Evolutionary conservation across 2,797 vertebrate species (phyloP).

Genomic region (Enteromius argenteus): DNA sequence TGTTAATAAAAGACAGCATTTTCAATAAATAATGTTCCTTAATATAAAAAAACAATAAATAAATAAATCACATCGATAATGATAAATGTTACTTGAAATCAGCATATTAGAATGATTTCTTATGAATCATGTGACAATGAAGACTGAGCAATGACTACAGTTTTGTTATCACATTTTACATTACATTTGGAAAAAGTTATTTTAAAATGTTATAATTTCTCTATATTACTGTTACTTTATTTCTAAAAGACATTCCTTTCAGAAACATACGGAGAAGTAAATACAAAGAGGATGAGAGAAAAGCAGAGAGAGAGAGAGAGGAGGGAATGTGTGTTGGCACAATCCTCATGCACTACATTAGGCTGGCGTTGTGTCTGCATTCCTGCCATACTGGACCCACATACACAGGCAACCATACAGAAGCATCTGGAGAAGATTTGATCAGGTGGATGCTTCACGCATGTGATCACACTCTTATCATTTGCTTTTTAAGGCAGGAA

Average conservation of each 20-base stretch:
- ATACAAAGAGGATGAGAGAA: constrained; percentile 13
- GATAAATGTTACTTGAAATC: neutral
- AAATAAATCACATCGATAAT: neutral
- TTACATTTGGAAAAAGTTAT: neutral
- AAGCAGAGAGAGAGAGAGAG: neutral
- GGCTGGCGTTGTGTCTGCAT: neutral
- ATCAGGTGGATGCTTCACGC: neutral
- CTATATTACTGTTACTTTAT: neutral
- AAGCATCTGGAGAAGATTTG: neutral
- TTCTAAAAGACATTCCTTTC: neutral
- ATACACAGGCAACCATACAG: constrained; percentile 12
- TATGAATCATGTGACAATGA: neutral
- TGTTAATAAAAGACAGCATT: neutral
- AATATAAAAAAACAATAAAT: too few relatives aligned
- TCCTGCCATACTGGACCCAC: constrained; percentile 7
- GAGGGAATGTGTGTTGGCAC: neutral
- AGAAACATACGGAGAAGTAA: neutral
- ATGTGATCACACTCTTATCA: constrained; percentile 20
- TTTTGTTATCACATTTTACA: too few relatives aligned
- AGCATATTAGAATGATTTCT: neutral
- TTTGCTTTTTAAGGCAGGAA: neutral
- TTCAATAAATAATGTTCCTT: neutral
- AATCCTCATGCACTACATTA: constrained; percentile 29
- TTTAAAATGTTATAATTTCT: neutral
- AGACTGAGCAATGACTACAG: neutral